phyloP scores from a whole-genome alignment of 2,113 vertebrate species.

The Perca flavescens region DNA sequence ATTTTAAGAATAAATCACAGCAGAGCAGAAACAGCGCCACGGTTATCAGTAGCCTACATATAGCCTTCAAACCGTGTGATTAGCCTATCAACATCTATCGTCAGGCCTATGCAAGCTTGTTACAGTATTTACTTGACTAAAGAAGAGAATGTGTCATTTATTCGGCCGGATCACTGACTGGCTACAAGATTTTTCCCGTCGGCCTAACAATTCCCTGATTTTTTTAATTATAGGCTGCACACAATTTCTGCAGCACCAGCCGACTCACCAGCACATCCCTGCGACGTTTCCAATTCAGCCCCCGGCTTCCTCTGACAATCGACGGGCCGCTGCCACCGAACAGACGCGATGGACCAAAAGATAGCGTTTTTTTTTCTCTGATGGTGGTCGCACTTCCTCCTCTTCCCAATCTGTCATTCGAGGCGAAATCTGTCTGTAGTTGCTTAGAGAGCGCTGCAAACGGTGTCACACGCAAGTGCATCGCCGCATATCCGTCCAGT shows the following conservation, averaged over 20 bases:
- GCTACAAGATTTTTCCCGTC: not conserved
- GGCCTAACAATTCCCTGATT: not conserved
- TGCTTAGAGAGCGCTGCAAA: slow-evolving; percentile 44
- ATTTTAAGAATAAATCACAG: not conserved
- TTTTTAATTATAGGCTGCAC: not conserved
- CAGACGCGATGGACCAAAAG: slow-evolving; percentile 37
- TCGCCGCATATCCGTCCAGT: slow-evolving; percentile 60
- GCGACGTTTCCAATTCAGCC: slow-evolving; percentile 77
- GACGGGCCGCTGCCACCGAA: slow-evolving; percentile 63
- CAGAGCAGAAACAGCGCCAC: slow-evolving; percentile 9
- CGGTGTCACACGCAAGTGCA: slow-evolving; percentile 54
- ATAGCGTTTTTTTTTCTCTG: slow-evolving; percentile 6
- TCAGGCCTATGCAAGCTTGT: slow-evolving; percentile 31
- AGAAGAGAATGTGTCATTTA: not conserved
- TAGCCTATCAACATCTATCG: slow-evolving; percentile 48
- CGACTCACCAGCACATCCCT: slow-evolving; percentile 75
- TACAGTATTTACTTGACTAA: not conserved
- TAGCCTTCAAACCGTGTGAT: slow-evolving; percentile 49
- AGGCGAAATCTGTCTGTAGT: slow-evolving; percentile 46
- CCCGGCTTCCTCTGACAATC: slow-evolving; percentile 66
- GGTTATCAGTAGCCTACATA: not conserved
- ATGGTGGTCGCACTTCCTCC: slow-evolving; percentile 19
- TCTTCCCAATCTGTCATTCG: slow-evolving; percentile 50
- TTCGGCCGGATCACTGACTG: not conserved
- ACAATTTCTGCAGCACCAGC: slow-evolving; percentile 16